Conservation (phyloP, 2,888 invertebrate genomes). For the Lycocerus yunnanus region DNA sequence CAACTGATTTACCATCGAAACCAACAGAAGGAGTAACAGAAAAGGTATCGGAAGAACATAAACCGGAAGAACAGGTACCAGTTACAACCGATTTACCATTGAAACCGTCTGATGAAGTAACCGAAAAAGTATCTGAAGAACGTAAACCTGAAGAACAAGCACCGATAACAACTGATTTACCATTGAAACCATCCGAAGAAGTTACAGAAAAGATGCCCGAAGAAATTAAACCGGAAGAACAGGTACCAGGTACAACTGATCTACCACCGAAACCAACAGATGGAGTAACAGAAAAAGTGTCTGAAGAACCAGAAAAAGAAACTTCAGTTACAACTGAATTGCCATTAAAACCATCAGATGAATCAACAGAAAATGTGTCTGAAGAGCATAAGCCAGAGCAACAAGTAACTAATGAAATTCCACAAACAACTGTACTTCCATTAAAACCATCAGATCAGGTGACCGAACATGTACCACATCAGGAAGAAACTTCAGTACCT, state of each 20-base stretch:
- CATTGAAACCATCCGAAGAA: too few relatives aligned
- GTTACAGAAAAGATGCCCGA: too few relatives aligned
- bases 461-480: conserved; percentile 15
- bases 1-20: neutral
- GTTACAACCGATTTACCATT: conserved; percentile 1
- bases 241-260: neutral
- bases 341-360: conserved; percentile 7
- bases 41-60: conserved; percentile 8
- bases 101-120: neutral
- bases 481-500: conserved; percentile 12
- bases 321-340: neutral
- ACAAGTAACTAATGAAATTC: neutral
- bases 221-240: neutral
- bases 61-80: conserved; percentile 16
- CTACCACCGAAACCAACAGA: conserved; percentile 9
- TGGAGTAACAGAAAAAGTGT: neutral
- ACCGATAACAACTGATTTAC: too few relatives aligned
- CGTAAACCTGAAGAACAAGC: too few relatives aligned
- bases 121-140: conserved; percentile 1
- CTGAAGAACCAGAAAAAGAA: conserved; percentile 7
- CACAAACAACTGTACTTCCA: neutral
- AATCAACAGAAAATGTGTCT: conserved; percentile 16
- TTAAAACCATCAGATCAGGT: neutral
- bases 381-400: neutral
- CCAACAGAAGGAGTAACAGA: conserved; percentile 4